Conservation (phyloP, 2,113 vertebrate genomes). For the Gobio gobio region DNA sequence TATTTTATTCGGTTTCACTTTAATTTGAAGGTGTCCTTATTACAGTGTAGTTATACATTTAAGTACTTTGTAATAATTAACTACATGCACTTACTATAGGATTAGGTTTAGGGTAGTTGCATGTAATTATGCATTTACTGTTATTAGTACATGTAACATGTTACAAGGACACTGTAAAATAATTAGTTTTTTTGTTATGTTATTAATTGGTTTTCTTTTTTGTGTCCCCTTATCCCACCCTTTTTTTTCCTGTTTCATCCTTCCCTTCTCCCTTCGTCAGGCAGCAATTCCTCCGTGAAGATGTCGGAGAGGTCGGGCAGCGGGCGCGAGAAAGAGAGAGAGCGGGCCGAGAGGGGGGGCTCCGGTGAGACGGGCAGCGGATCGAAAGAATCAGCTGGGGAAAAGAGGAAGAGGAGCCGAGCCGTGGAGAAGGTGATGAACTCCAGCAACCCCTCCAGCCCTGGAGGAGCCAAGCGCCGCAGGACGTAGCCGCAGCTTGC, state of each 20-base stretch:
- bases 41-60: too few species aligned
- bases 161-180: too few species aligned
- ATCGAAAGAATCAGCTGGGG: conserved; percentile 83
- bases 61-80: too few species aligned
- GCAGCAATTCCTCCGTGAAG: conserved; percentile 79
- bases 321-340: conserved; percentile 76
- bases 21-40: too few species aligned
- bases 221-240: neutral
- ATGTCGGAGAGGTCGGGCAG: conserved; percentile 77
- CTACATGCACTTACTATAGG: too few species aligned
- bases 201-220: neutral
- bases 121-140: too few species aligned
- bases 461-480: conserved; percentile 84
- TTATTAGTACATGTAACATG: too few species aligned
- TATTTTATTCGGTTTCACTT: neutral
- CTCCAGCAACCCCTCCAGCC: conserved; percentile 92
- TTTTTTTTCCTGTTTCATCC: neutral
- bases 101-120: too few species aligned
- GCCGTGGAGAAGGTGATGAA: conserved; percentile 88
- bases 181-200: neutral
- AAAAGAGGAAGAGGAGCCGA: conserved; percentile 93
- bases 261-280: conserved; percentile 55
- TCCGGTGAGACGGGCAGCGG: conserved; percentile 77
- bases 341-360: conserved; percentile 82
- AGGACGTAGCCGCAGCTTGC: conserved; percentile 69